These are phyloP conservation scores for Dastarcus helophoroides DNA, from an alignment of 2,888 invertebrate species.

Conservation along the genomic window DNA sequence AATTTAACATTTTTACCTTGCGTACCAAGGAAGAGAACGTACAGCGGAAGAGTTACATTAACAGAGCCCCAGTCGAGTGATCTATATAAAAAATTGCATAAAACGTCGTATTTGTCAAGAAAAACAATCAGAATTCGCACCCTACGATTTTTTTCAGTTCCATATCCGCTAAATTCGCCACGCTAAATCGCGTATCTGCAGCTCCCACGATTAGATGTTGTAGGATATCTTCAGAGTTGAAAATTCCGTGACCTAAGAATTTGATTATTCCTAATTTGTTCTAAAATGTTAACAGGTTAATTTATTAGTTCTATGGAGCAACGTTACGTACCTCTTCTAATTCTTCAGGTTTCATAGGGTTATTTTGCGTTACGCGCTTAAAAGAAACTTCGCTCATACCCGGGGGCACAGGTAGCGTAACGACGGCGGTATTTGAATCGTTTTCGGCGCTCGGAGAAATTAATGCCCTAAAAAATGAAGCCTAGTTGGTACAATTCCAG, in stretches of 20 bases:
- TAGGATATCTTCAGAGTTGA: constrained; percentile 61
- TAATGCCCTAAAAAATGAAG: constrained; percentile 29
- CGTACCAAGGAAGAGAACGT: constrained; percentile 65
- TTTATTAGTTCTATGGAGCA: too few relatives aligned
- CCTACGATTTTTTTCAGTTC: constrained; percentile 69
- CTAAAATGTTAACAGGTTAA: constrained; percentile 29
- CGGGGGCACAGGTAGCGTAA: constrained; percentile 50
- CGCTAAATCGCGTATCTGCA: constrained; percentile 79
- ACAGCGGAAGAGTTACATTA: constrained; percentile 61
- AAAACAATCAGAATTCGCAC: constrained; percentile 32
- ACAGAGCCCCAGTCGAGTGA: constrained; percentile 67
- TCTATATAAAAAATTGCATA: constrained; percentile 2
- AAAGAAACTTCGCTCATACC: constrained; percentile 68
- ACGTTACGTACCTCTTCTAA: constrained; percentile 56
- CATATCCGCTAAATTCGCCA: constrained; percentile 77
- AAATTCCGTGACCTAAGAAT: constrained; percentile 68
- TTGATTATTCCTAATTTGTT: constrained; percentile 69
- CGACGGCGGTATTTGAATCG: constrained; percentile 19
- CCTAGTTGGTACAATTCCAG: too few relatives aligned
- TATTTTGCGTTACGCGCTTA: constrained; percentile 62
- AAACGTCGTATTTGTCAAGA: background rate
- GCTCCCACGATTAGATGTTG: constrained; percentile 74
- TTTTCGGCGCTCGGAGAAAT: constrained; percentile 22
- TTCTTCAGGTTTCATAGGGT: constrained; percentile 62
- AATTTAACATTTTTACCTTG: constrained; percentile 43